Base-by-base conservation (phyloP, 2,888 invertebrate species). In the Byasa hedistus region DNA sequence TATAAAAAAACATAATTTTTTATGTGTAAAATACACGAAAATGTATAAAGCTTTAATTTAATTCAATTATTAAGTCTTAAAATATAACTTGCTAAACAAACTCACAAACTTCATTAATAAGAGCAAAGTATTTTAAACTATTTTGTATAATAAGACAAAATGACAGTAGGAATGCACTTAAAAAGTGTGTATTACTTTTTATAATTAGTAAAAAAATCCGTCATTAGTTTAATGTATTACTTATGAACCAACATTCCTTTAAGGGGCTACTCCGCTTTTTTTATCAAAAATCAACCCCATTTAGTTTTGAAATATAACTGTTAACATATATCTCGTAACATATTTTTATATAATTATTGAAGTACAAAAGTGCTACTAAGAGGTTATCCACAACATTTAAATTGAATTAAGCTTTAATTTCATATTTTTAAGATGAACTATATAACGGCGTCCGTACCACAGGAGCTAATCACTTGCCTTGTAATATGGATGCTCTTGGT, bases 141-240 rank as follows among this genome's bases (percentile, higher is more conserved):
- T 63, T 23, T 64, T 32, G n/a, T 64, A 57, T 64, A 64, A 51
- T 52, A 60, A 56, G 27, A 48, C n/a, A n/a, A n/a, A 86, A 86
- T 86, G 79, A 84, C 80, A 78, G 79, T 84, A 55, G 59, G 27
- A 39, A 73, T 82, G 86, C 85, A 83, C 87, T 87, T 86, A 75
- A 76, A 72, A 86, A 88, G 81, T 86, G 87, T 83, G 80, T 82
- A 79, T 81, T 72, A 73, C 27, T 66, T 72, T 76, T 63, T 71
- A 59, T 61, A 65, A 58, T 71, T 71, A 71, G 66, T 61, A 69
- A 23, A 61, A 85, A 79, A 76, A 71, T 76, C 73, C 78, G 76
- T 81, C 81, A 83, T 79, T 86, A 85, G 84, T 75, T 82, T 80
- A 79, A 74, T 69, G 64, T 75, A 75, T 72, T 69, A 68, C 70